Conservation (phyloP, 2,797 vertebrate genomes). For the Columba guinea region DNA sequence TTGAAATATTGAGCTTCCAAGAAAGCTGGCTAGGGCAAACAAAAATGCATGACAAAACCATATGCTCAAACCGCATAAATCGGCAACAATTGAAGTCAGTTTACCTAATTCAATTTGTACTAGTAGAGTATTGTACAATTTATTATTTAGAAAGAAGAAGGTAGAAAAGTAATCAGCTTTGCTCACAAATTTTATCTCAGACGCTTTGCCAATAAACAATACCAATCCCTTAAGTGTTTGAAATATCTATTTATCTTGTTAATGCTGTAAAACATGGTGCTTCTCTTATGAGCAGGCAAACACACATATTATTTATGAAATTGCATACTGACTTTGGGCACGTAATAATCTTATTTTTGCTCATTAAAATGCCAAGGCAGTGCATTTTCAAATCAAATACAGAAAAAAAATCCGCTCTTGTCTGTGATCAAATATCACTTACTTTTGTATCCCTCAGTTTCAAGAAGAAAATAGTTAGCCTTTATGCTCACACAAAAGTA, state of each 20-base stretch:
- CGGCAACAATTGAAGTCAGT: background rate
- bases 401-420: background rate
- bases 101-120: background rate
- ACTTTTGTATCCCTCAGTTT: background rate
- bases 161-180: background rate
- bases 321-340: background rate
- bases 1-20: background rate
- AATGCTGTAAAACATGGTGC: background rate
- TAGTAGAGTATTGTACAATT: background rate
- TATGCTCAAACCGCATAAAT: background rate
- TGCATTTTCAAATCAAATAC: background rate
- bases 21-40: background rate
- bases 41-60: background rate
- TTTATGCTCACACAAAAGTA: background rate
- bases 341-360: slow-evolving; percentile 4
- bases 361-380: slow-evolving; percentile 6
- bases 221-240: background rate
- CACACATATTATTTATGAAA: background rate
- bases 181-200: background rate
- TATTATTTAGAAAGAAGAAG: background rate
- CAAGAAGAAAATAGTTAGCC: background rate
- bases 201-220: background rate
- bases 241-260: slow-evolving; percentile 21
- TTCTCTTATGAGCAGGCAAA: slow-evolving; percentile 8
- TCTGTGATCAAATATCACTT: background rate